These are phyloP conservation scores for Oscheius myriophilus DNA, from an alignment of 2,888 invertebrate genomes.

Conservation along the genomic window DNA sequence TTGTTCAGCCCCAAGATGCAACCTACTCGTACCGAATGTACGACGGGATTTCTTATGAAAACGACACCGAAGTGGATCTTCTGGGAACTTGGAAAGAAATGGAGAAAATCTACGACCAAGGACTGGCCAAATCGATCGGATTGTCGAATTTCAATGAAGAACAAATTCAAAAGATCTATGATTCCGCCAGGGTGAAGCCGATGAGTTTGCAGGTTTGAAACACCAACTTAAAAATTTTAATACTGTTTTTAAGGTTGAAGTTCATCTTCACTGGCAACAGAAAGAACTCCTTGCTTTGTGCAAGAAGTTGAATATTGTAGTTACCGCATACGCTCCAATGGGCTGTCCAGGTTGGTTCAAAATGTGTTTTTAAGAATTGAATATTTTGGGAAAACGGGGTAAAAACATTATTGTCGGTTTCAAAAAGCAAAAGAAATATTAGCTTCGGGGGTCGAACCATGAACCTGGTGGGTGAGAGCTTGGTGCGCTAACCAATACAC, in stretches of 20 bases:
- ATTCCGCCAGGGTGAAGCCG: conserved; percentile 52
- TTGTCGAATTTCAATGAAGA: conserved; percentile 83
- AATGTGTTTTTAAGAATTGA: too few species aligned
- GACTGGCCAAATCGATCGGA: conserved; percentile 83
- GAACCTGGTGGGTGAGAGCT: not conserved
- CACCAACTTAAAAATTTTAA: not conserved
- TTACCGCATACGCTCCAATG: conserved; percentile 61
- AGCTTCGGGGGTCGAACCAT: not conserved
- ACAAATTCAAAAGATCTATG: conserved; percentile 79
- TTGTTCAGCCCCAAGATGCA: conserved; percentile 3
- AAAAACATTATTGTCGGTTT: too few species aligned
- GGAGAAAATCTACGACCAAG: conserved; percentile 76
- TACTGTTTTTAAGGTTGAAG: conserved; percentile 77
- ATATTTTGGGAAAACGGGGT: too few species aligned
- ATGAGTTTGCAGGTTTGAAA: conserved; percentile 51
- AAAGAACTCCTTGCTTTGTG: conserved; percentile 77
- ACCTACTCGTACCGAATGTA: conserved; percentile 1
- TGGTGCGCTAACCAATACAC: too few species aligned
- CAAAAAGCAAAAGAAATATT: too few species aligned
- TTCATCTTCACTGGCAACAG: conserved; percentile 84
- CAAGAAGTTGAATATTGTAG: conserved; percentile 76
- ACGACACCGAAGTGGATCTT: conserved; percentile 24
- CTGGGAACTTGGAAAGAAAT: conserved; percentile 43
- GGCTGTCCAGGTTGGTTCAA: conserved; percentile 43
- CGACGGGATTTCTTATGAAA: not conserved